phyloP scores from a whole-genome alignment of 1,140 invertebrate genomes.

The Atopsyche davidsoni region DNA sequence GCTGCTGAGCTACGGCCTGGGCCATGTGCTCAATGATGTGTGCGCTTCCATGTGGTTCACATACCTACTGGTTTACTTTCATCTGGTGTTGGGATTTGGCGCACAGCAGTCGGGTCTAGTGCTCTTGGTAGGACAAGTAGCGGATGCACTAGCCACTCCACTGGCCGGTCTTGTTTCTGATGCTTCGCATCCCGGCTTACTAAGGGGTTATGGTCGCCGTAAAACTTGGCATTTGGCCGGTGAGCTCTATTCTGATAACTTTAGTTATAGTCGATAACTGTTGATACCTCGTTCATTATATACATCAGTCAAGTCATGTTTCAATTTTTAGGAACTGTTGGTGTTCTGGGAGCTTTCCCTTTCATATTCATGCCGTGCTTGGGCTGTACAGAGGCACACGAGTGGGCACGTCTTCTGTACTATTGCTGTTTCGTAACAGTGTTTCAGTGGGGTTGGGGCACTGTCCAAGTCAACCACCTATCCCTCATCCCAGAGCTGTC shows the following conservation, averaged over 20 bases:
- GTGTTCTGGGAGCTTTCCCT: conserved; percentile 75
- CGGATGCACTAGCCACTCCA: conserved; percentile 83
- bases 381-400: conserved; percentile 57
- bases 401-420: conserved; percentile 78
- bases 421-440: conserved; percentile 85
- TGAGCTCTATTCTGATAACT: too few relatives aligned
- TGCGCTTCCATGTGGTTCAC: conserved; percentile 97
- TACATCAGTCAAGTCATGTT: too few relatives aligned
- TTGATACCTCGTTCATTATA: too few relatives aligned
- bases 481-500: conserved; percentile 72
- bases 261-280: background rate
- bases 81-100: conserved; percentile 74
- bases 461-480: conserved; percentile 91
- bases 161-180: conserved; percentile 87
- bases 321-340: conserved; percentile 59
- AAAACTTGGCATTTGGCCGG: conserved; percentile 92
- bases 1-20: conserved; percentile 56
- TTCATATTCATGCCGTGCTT: conserved; percentile 86
- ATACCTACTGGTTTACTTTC: conserved; percentile 89
- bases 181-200: conserved; percentile 56
- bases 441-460: conserved; percentile 96
- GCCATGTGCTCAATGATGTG: conserved; percentile 90
- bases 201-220: conserved; percentile 71
- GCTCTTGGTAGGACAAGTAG: conserved; percentile 81
- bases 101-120: conserved; percentile 69